These are phyloP conservation scores for Naja naja DNA, from an alignment of 2,113 vertebrate genomes.

Conservation along the genomic window DNA sequence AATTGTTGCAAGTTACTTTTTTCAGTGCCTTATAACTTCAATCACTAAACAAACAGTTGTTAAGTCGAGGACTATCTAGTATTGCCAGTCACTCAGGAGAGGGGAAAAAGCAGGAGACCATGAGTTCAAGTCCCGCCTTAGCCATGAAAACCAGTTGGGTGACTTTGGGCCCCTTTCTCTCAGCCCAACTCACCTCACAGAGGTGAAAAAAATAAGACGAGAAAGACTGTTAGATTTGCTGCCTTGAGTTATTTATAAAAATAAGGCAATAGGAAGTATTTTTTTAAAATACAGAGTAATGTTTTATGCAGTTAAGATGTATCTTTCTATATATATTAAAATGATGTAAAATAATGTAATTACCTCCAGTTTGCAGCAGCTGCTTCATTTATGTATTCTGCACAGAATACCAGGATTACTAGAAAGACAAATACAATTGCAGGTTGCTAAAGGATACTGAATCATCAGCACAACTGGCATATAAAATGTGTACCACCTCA, in stretches of 20 bases:
- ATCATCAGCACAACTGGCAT: background rate
- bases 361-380: conserved; percentile 96
- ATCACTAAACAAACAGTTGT: background rate
- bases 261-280: background rate
- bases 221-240: no score
- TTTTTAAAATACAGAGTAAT: background rate
- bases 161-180: no score
- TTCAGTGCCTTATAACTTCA: no score
- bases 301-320: background rate
- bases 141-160: no score
- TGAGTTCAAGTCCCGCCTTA: no score
- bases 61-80: background rate
- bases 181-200: no score
- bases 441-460: background rate
- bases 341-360: conserved; percentile 20
- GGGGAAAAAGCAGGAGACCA: background rate
- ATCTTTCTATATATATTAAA: no score
- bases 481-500: background rate
- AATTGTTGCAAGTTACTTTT: background rate
- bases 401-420: conserved; percentile 84
- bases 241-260: background rate
- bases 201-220: no score
- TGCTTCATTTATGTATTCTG: conserved; percentile 92
- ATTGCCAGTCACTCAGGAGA: background rate
- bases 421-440: background rate